Evolutionary conservation across 2,797 vertebrate species (phyloP).

Genomic region (Malacoraja senta): DNA sequence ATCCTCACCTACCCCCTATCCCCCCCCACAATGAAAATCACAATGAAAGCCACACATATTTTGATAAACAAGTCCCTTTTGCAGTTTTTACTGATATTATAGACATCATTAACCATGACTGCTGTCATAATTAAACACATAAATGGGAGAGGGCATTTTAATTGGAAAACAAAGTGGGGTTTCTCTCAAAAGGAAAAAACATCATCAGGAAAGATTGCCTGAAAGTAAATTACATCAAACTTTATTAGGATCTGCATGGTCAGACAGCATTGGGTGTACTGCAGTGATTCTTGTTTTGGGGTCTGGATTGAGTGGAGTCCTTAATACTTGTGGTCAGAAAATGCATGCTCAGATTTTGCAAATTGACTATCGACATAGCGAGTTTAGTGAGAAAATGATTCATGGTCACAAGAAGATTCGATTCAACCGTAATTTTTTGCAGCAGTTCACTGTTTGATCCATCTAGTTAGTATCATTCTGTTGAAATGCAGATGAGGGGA

Average conservation of each 20-base stretch:
- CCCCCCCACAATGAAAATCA: too few species aligned
- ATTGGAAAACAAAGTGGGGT: not conserved
- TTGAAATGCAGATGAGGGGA: not conserved
- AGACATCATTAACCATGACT: not conserved
- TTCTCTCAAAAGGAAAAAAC: not conserved
- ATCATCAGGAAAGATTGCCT: not conserved
- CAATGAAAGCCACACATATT: not conserved
- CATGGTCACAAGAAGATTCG: not conserved
- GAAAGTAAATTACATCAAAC: not conserved
- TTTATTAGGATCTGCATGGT: not conserved
- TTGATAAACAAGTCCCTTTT: not conserved
- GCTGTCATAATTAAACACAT: not conserved
- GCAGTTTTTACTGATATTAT: not conserved
- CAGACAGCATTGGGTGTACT: not conserved
- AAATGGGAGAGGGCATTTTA: not conserved
- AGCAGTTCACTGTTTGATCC: not conserved
- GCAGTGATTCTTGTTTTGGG: not conserved
- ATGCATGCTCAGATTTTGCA: not conserved
- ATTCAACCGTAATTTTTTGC: not conserved
- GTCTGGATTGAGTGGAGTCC: not conserved
- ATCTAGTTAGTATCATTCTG: not conserved
- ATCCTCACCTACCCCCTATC: too few species aligned
- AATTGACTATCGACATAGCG: not conserved
- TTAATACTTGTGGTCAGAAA: not conserved
- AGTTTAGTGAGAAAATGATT: not conserved